Conservation (phyloP, 2,113 vertebrate species). For the Pachypanchax playfairii region DNA sequence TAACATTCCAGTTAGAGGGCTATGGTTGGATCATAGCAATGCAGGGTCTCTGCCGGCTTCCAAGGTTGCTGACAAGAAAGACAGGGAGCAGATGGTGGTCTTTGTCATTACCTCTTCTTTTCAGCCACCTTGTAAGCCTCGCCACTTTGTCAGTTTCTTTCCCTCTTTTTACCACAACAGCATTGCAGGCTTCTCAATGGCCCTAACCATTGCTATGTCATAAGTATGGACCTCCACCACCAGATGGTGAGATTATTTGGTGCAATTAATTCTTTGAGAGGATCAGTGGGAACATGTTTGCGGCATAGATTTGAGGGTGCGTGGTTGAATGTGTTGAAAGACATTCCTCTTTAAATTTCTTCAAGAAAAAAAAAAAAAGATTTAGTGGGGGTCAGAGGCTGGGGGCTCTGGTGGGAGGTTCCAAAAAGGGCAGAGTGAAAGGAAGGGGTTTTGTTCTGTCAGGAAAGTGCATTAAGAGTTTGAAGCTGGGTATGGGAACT, state of each 20-base stretch:
- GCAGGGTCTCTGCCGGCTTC: constrained; percentile 82
- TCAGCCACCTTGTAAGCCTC: constrained; percentile 84
- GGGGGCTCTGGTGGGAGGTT: constrained; percentile 47
- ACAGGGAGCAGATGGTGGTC: constrained; percentile 97
- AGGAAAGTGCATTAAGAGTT: constrained; percentile 63
- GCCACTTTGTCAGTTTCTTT: constrained; percentile 76
- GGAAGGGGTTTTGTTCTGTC: constrained; percentile 57
- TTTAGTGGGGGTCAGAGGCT: constrained; percentile 36
- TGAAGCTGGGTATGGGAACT: constrained; percentile 75
- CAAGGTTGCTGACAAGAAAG: constrained; percentile 91
- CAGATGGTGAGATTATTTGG: constrained; percentile 99
- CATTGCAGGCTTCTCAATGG: constrained; percentile 85
- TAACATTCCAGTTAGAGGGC: constrained; percentile 84
- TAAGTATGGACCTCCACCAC: constrained; percentile 94
- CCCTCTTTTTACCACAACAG: constrained; percentile 67
- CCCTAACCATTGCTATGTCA: constrained; percentile 84
- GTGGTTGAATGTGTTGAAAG: constrained; percentile 88
- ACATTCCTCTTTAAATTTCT: constrained; percentile 78
- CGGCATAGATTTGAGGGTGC: constrained; percentile 86
- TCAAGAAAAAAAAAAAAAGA: constrained; percentile 69
- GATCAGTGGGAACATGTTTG: constrained; percentile 96
- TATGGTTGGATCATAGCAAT: constrained; percentile 92
- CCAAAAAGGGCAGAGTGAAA: constrained; percentile 53
- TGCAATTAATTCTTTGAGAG: constrained; percentile 99
- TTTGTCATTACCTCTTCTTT: constrained; percentile 90